Base-by-base conservation (phyloP, 2,888 invertebrate species). In the Harpalus rubripes region DNA sequence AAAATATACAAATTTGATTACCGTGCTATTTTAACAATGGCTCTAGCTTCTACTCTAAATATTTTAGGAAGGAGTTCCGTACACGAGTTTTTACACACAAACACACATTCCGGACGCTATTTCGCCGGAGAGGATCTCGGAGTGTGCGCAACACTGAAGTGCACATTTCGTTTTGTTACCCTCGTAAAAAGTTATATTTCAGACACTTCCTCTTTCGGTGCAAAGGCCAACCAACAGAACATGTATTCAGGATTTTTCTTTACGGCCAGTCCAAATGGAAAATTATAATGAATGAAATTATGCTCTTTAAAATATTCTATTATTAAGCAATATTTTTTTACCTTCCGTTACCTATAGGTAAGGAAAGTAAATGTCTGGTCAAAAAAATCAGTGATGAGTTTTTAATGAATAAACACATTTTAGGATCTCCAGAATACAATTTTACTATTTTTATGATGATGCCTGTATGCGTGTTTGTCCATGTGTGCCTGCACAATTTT, bases 1-100 rank as follows among this genome's bases (percentile, higher is more conserved):
- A 81, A 81, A 81, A 81, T 81, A 81, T 58, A 81, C 68, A 58
- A 81, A 81, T 81, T 81, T 81, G 81, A 81, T 81, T 81, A 81
- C 56, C 7, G 16, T 12, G 44, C 44, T 44, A 63, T 81, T 81
- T 44, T 44, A 56, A 81, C 81, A 81, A 81, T 81, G 68, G 44
- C 39, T 61, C 63, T 61, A 61, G 79, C 32, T 61, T 22, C 81
- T 65, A 58, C 12, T 81, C 41, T 81, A 81, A 81, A 81, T 81
- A 81, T 81, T 81, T 81, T 56, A 81, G 22, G 18, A 44, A 68
- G 39, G 39, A 68, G 68, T 39, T 12, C 39, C n/a, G 26, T 74
- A 74, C 72, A 74, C 44, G 81, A 16, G 63, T 63, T 61, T 81
- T 63, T 81, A 65, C 44, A 63, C 18, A 15, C 16, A 22, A 32